Conservation (phyloP, 2,113 vertebrate species). For the Nannobrachium achirus region DNA sequence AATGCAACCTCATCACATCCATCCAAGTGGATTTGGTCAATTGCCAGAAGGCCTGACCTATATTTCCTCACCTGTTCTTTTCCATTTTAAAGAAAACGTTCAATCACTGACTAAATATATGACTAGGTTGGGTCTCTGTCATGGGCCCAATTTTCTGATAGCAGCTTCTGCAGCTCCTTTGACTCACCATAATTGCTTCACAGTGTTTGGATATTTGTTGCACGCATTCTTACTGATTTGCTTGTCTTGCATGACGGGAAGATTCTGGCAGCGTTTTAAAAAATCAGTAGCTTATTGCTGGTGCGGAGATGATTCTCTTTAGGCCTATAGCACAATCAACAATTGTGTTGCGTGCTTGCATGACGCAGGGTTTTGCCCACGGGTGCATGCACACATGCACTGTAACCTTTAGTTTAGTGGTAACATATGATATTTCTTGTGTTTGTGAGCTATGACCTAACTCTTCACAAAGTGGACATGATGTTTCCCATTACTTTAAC, state of each 20-base stretch:
- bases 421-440: constrained; percentile 5
- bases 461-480: too few species aligned
- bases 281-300: constrained; percentile 16
- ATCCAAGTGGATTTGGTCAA: too few species aligned
- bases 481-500: too few species aligned
- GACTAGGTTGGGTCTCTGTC: background rate
- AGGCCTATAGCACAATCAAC: background rate
- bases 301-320: background rate
- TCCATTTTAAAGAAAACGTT: too few species aligned
- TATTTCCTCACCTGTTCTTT: too few species aligned
- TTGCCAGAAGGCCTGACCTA: too few species aligned
- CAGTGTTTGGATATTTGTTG: constrained; percentile 23
- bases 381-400: constrained; percentile 3
- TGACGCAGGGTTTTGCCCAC: background rate
- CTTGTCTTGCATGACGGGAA: constrained; percentile 23
- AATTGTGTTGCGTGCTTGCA: constrained; percentile 23
- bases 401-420: background rate
- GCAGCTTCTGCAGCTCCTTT: constrained; percentile 13
- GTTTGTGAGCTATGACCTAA: too few species aligned
- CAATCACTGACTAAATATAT: background rate
- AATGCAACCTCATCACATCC: too few species aligned
- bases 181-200: constrained; percentile 28
- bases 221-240: constrained; percentile 9
- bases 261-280: constrained; percentile 12
- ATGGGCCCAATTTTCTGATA: background rate